phyloP scores from a whole-genome alignment of 2,888 invertebrate species.

The Megalurothrips usitatus region DNA sequence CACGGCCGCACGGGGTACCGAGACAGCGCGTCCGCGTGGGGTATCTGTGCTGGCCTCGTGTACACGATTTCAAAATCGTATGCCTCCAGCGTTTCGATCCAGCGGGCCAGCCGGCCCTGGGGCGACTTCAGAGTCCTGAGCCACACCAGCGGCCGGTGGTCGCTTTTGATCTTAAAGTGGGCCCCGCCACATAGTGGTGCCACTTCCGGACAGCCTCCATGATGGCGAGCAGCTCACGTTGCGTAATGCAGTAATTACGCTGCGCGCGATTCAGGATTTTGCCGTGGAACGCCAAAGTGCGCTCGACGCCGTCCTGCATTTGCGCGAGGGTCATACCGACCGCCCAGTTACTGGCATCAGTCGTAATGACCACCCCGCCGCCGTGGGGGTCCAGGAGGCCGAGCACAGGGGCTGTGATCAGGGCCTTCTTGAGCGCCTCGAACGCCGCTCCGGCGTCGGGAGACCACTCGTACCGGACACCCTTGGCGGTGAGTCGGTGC shows the following conservation, averaged over 20 bases:
- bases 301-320: background rate
- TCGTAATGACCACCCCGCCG: background rate
- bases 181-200: background rate
- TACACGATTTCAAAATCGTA: slow-evolving; percentile 5
- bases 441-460: background rate
- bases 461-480: background rate
- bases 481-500: background rate
- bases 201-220: background rate
- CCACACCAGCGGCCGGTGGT: background rate
- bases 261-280: background rate
- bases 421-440: background rate
- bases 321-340: background rate
- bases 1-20: background rate
- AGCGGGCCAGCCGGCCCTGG: background rate
- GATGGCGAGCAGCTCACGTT: background rate
- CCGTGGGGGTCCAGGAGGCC: background rate
- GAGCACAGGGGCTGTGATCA: background rate
- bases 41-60: background rate
- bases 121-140: background rate
- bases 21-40: background rate
- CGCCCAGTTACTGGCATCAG: background rate
- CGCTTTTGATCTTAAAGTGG: background rate
- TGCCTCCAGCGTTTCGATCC: background rate
- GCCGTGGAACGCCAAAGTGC: background rate
- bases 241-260: background rate